Evolutionary conservation across 2,797 vertebrate species (phyloP), one percentile per base, ranked within the genome.

Genomic region (Toxotes lorentzi): DNA sequence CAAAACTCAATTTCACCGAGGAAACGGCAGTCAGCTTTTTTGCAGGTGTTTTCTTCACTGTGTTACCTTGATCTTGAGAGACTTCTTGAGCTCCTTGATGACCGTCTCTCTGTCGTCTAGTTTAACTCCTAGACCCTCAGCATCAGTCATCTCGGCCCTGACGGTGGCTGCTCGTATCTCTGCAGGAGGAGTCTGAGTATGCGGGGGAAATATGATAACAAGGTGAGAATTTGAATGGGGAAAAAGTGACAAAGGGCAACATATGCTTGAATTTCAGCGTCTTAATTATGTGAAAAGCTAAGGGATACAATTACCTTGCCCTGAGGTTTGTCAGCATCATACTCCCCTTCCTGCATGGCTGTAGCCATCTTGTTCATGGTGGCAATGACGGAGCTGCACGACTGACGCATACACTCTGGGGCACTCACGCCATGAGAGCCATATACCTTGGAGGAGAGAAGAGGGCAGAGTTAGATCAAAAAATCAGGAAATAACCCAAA

Each of bases 301-400:
- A 19, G 10, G 50, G 23, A 3, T 6, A 23, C 10, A 16, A 50
- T 11, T 82, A 98, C 98, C 96, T 95, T 96, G 86, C 50, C 93
- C 74, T 96, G 96, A 0, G 96, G 95, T 75, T 95, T 94, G 70
- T 99, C 97, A 0, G 97, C 96, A 0, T 99, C 98, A 0, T 98
- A 99, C 80, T 99, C 98, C 4, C 98, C 98, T 88, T 99, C 98
- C 94, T 99, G 98, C 98, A 99, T 99, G 81, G 97, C 98, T 0
- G 97, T 99, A 85, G 98, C 98, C 97, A 98, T 95, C 93, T 99
- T 99, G 95, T 99, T 99, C 98, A 99, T 99, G 73, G 98, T 97
- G 1, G 95, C 92, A 2, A 99, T 97, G 73, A 99, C 95, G 41
- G 97, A 91, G 82, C 72, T 94, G 91, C 98, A 98, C 1, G 98